These are phyloP conservation scores for Phaedon cochleariae DNA, from an alignment of 2,888 invertebrate genomes.

Conservation along the genomic window DNA sequence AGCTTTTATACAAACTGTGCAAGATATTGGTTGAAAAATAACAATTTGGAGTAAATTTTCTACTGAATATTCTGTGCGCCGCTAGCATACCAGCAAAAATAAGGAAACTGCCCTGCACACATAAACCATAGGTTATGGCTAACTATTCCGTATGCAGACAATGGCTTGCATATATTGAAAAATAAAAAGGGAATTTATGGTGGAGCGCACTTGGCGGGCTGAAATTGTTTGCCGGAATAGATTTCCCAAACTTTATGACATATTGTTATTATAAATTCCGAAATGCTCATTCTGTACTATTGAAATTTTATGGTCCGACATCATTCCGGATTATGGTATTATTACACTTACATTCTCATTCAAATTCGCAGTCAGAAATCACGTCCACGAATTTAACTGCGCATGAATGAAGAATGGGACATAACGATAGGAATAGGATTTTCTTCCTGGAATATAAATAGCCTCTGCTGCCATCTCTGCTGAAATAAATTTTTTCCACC, in stretches of 20 bases:
- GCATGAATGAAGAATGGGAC: background rate
- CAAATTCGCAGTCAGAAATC: background rate
- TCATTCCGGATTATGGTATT: slow-evolving; percentile 25
- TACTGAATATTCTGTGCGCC: slow-evolving; percentile 8
- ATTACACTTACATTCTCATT: slow-evolving; percentile 1
- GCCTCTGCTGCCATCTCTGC: background rate
- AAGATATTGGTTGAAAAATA: background rate
- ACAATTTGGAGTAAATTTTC: background rate
- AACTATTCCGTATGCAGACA: slow-evolving; percentile 40
- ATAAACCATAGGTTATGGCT: slow-evolving; percentile 32
- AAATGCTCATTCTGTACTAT: slow-evolving; percentile 41
- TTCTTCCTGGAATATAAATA: background rate
- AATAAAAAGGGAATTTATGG: slow-evolving; percentile 46
- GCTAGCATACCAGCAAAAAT: slow-evolving; percentile 13
- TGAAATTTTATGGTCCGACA: slow-evolving; percentile 34
- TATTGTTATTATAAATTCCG: slow-evolving; percentile 43
- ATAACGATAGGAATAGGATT: background rate
- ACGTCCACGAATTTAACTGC: background rate
- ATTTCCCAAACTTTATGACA: slow-evolving; percentile 38
- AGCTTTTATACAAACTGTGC: background rate
- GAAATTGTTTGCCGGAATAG: slow-evolving; percentile 31
- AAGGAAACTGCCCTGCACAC: slow-evolving; percentile 15
- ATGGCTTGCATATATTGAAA: slow-evolving; percentile 45
- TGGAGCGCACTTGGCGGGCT: slow-evolving; percentile 25
- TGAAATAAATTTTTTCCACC: background rate